These are phyloP conservation scores for Ceriagrion tenellum DNA, from an alignment of 2,888 invertebrate species.

Conservation along the genomic window DNA sequence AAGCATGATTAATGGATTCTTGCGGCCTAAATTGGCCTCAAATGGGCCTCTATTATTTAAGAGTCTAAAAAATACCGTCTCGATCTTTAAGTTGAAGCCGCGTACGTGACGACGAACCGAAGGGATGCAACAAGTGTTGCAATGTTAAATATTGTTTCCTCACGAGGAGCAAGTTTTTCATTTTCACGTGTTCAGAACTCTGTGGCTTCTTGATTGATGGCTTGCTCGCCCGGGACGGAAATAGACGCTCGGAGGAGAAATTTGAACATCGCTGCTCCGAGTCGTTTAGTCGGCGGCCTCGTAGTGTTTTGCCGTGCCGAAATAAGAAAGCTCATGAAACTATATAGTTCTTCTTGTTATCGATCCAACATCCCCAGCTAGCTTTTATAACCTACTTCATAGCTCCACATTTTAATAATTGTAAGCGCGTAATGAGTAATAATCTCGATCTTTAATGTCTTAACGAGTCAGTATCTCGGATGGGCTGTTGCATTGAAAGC, in stretches of 20 bases:
- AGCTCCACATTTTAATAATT: not conserved
- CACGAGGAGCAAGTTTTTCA: not conserved
- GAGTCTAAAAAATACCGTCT: not conserved
- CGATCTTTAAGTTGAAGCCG: not conserved
- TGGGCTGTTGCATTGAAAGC: not conserved
- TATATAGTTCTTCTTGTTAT: not conserved
- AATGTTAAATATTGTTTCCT: not conserved
- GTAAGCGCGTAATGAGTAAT: not conserved
- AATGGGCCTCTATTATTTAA: not conserved
- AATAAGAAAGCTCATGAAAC: not conserved
- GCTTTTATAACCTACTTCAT: not conserved
- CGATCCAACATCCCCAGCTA: not conserved
- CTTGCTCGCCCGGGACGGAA: not conserved
- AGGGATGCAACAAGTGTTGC: not conserved
- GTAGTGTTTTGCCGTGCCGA: not conserved
- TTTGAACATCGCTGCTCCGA: not conserved
- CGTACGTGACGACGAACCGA: not conserved
- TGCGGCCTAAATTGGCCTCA: not conserved
- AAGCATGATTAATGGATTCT: not conserved
- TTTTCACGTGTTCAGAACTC: not conserved
- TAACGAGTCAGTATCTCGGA: not conserved
- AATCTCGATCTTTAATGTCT: not conserved
- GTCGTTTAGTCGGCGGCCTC: not conserved
- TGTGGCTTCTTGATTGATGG: not conserved
- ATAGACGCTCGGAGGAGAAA: not conserved